Percentiles rank a stretch among this genome's conserved stretches.
Evolutionary conservation across 2,797 vertebrate genomes (phyloP).

Genomic region (Macroramphosus scolopax): DNA sequence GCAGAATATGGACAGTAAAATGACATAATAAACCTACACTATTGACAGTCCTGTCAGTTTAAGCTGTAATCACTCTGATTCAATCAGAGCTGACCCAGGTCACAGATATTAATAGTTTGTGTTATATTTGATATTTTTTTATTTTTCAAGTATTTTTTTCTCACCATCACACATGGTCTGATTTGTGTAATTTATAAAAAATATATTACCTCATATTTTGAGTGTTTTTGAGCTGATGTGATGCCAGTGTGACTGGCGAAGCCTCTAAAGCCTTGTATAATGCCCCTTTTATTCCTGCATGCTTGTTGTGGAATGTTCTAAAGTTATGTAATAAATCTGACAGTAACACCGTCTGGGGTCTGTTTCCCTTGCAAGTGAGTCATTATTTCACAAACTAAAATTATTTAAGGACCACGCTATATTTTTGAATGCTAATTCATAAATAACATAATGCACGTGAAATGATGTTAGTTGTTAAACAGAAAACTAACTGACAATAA

Average conservation of each 20-base stretch:
- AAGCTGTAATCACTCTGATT: slow-evolving; percentile 6
- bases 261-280: slow-evolving; percentile 56
- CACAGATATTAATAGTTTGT: slow-evolving; percentile 1
- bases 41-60: not conserved
- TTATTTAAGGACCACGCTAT: too few relatives aligned
- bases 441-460: too few relatives aligned
- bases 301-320: slow-evolving; percentile 76
- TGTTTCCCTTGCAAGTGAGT: too few relatives aligned
- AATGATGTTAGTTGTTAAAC: too few relatives aligned
- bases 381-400: too few relatives aligned
- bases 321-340: slow-evolving; percentile 75
- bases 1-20: too few relatives aligned
- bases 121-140: not conserved
- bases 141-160: slow-evolving; percentile 5
- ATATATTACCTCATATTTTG: slow-evolving; percentile 49
- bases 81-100: not conserved
- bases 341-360: slow-evolving; percentile 31
- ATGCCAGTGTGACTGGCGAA: slow-evolving; percentile 51
- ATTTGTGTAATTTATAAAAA: slow-evolving; percentile 11
- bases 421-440: too few relatives aligned
- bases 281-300: slow-evolving; percentile 71
- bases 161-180: slow-evolving; percentile 2
- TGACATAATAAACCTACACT: too few relatives aligned
- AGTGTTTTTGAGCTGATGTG: slow-evolving; percentile 40
- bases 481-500: too few relatives aligned